Base-by-base conservation (phyloP, 2,797 vertebrate genomes). In the Clarias platycephalus region DNA sequence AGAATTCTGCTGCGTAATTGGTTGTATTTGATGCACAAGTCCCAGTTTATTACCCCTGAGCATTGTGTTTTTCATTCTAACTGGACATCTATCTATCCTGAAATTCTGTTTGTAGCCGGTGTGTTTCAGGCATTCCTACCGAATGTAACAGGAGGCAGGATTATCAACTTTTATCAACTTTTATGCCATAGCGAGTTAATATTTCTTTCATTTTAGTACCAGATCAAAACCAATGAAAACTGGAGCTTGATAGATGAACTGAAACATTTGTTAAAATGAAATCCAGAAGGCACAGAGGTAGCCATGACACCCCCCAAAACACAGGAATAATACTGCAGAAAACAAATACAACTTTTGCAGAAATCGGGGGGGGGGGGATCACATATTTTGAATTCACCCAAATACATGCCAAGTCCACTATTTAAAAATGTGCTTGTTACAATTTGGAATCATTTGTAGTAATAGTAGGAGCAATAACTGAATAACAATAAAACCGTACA, bases 201-300 rank as follows among this genome's bases (percentile, higher is more conserved):
- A 53, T 53, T 13, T 13, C 12, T 13, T 40, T 53, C 49, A 53
- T 6, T 53, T 53, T 12, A 53, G 3, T 53, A 53, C 49, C 49
- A 53, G 49, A 53, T 53, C 49, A 53, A 53, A 53, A 49, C 10
- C 44, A 12, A 49, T 49, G 10, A 12, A 58, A 57, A 80, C 6
- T 24, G 18, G 7, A 8, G 18, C 28, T 71, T 64, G 71, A 57
- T 5, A 64, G 24, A 79, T 31, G 3, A 75, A 40, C 31, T 34
- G 58, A 40, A 37, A 49, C 5, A 34, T 63, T 63, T 24, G 76
- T 83, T 86, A 55, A 83, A 80, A 80, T 74, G 44, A 86, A 86
- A 83, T 44, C 24, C 66, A 78, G 40, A 80, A 66, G 76, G 81
- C 81, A 86, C 68, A 83, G 76, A 83, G 67, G 81, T 80, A 86